phyloP scores from a whole-genome alignment of 2,113 vertebrate species.

The Astur gentilis region DNA sequence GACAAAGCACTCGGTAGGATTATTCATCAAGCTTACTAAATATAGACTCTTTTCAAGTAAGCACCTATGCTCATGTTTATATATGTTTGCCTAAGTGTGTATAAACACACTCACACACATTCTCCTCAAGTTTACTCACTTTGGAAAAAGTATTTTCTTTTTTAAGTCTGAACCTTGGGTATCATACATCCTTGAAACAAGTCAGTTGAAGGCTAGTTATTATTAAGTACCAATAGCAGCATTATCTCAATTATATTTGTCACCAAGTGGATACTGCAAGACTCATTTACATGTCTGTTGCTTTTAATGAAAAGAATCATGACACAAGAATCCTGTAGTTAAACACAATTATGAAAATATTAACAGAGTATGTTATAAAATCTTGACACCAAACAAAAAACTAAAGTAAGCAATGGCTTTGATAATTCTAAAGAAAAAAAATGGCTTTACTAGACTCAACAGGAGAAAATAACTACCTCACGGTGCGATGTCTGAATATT shows the following conservation, averaged over 20 bases:
- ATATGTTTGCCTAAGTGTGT: not conserved
- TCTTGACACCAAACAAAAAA: not conserved
- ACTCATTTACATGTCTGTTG: not conserved
- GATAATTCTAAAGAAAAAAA: not conserved
- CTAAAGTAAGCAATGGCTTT: not conserved
- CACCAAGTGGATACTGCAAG: not conserved
- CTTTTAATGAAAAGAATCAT: not conserved
- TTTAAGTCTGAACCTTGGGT: not conserved
- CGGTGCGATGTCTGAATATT: slow-evolving; percentile 71
- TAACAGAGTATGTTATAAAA: not conserved
- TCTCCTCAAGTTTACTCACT: not conserved
- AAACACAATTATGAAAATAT: not conserved
- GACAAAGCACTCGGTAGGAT: not conserved
- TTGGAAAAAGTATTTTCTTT: not conserved
- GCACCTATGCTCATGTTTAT: not conserved
- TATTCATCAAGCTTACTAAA: not conserved
- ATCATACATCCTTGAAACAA: not conserved
- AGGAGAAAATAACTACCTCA: slow-evolving; percentile 74
- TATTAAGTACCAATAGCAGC: not conserved
- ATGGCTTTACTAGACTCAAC: not conserved
- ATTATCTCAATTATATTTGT: not conserved
- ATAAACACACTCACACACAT: not conserved
- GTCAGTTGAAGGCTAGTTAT: not conserved
- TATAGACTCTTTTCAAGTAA: not conserved
- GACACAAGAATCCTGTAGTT: not conserved